Evolutionary conservation across 1,140 invertebrate species (phyloP), one percentile per base, ranked within the genome.

Genomic region (Listronotus bonariensis): DNA sequence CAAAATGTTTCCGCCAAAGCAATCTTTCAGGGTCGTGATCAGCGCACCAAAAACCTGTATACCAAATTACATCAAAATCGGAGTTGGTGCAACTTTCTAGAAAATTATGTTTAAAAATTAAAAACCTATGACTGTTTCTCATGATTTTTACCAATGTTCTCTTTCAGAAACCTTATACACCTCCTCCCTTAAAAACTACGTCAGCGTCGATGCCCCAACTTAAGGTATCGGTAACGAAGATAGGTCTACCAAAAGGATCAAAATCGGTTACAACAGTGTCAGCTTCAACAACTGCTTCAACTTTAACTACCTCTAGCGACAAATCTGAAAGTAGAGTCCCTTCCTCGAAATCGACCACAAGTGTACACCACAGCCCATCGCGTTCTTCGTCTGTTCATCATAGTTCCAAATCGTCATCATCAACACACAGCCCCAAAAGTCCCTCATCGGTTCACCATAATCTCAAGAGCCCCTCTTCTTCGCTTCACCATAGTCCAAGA

Each of bases 81-180:
- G n/a, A n/a, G n/a, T n/a, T n/a, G n/a, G n/a, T n/a, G n/a, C n/a
- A n/a, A n/a, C n/a, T n/a, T n/a, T n/a, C n/a, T n/a, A n/a, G n/a
- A n/a, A n/a, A n/a, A n/a, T n/a, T n/a, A n/a, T n/a, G n/a, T n/a
- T n/a, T n/a, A n/a, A n/a, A n/a, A n/a, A n/a, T n/a, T n/a, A n/a
- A n/a, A n/a, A n/a, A n/a, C n/a, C n/a, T n/a, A n/a, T n/a, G n/a
- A n/a, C n/a, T n/a, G n/a, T n/a, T 43, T 53, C 6, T 14, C 18
- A 55, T 41, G 3, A 52, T 34, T 61, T n/a, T 58, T 38, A 49
- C 1, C 2, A 26, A 3, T 54, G 34, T 38, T 10, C 53, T 46
- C 17, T 68, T 68, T 38, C 58, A 70, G 68, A 70, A 61, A 64
- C 59, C 68, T 6, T 56, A 40, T 42, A 53, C 65, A 43, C 61